phyloP scores from a whole-genome alignment of 2,797 vertebrate genomes.

The Mormyrops boulengeri region DNA sequence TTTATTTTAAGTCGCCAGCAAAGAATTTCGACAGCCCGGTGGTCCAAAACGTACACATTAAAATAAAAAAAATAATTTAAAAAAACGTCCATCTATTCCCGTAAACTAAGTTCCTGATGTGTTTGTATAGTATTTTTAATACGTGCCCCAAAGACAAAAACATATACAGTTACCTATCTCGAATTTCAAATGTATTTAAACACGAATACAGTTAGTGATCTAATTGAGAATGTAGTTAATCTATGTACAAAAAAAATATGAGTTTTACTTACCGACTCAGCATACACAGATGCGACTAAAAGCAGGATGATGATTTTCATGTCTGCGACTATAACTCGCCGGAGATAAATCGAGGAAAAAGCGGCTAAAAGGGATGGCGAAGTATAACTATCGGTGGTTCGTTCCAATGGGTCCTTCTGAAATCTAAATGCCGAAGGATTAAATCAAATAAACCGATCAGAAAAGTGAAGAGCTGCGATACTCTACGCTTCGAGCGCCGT shows the following conservation, averaged over 20 bases:
- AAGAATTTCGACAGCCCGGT: neutral
- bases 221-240: neutral
- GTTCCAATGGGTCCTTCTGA: neutral
- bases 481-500: neutral
- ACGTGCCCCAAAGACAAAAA: neutral
- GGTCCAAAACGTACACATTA: neutral
- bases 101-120: neutral
- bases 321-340: slow-evolving; percentile 26
- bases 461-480: neutral
- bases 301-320: slow-evolving; percentile 56
- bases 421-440: neutral
- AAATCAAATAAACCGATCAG: neutral
- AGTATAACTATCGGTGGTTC: neutral
- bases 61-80: neutral
- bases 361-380: neutral
- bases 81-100: neutral
- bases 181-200: neutral
- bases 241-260: neutral
- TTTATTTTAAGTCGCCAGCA: neutral
- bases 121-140: neutral
- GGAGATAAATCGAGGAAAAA: neutral
- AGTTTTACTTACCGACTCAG: slow-evolving; percentile 64
- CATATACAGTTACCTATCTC: neutral
- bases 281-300: slow-evolving; percentile 50
- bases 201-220: neutral